phyloP scores from a whole-genome alignment of 2,888 invertebrate species.

The Amphipoea lucens region DNA sequence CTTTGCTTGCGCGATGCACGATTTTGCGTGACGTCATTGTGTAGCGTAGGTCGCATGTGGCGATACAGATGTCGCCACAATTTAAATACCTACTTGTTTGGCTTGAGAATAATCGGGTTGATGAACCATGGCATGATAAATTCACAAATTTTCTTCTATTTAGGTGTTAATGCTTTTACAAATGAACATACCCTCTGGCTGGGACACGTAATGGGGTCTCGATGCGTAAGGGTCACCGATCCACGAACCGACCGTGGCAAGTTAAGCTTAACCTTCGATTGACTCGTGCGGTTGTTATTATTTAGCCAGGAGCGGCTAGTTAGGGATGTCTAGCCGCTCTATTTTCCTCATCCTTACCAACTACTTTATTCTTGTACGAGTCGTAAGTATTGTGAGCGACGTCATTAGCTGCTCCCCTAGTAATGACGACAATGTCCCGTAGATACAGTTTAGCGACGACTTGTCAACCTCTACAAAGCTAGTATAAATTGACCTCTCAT shows the following conservation, averaged over 20 bases:
- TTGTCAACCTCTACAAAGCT: background rate
- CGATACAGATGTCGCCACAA: background rate
- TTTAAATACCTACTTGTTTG: background rate
- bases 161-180: background rate
- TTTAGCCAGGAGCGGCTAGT: background rate
- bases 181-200: background rate
- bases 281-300: background rate
- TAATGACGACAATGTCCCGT: slow-evolving; percentile 54
- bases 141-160: background rate
- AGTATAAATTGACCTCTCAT: background rate
- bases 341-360: background rate
- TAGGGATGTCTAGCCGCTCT: background rate
- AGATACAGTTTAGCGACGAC: background rate
- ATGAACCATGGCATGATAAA: background rate
- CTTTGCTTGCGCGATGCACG: background rate
- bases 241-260: background rate
- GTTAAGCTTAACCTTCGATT: background rate
- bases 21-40: background rate
- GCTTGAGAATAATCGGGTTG: background rate
- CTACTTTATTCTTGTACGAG: background rate
- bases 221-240: too few relatives aligned
- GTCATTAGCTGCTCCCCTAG: slow-evolving; percentile 41
- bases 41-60: background rate
- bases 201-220: background rate
- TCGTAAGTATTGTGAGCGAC: background rate